These are phyloP conservation scores for Sminthurides bifidus DNA, from an alignment of 1,140 invertebrate species.

Conservation along the genomic window DNA sequence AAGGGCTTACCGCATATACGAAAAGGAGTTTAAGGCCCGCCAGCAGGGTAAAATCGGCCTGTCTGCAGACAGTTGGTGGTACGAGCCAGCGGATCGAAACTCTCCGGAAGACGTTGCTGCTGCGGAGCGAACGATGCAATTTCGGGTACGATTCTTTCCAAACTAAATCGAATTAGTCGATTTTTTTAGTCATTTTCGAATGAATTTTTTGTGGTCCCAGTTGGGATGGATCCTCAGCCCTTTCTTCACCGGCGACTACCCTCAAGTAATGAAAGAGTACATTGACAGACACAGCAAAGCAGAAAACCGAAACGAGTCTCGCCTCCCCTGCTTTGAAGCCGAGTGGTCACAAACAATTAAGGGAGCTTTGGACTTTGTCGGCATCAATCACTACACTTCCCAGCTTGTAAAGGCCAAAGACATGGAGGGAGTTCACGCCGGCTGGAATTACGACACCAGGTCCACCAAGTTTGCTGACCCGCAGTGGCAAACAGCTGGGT, in stretches of 20 bases:
- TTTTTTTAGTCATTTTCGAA: neutral
- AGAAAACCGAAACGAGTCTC: constrained; percentile 14
- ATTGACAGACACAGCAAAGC: constrained; percentile 13
- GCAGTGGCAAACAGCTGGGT: constrained; percentile 38
- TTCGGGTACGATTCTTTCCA: constrained; percentile 6
- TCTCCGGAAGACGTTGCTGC: constrained; percentile 16
- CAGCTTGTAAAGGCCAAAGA: neutral
- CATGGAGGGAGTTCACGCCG: constrained; percentile 1
- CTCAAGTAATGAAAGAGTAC: constrained; percentile 31
- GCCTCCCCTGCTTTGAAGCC: constrained; percentile 16
- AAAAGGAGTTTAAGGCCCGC: constrained; percentile 18
- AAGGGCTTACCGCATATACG: constrained; percentile 23
- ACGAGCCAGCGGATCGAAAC: constrained; percentile 7
- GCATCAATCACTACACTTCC: constrained; percentile 32
- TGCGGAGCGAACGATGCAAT: constrained; percentile 19
- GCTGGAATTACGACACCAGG: constrained; percentile 5
- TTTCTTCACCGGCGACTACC: constrained; percentile 33
- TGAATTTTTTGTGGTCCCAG: neutral
- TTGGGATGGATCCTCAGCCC: constrained; percentile 8
- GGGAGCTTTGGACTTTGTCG: constrained; percentile 37
- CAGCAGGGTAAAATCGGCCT: constrained; percentile 17
- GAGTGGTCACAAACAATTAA: neutral
- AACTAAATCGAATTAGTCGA: neutral
- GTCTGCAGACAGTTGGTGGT: constrained; percentile 19
- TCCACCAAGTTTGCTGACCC: constrained; percentile 38